Evolutionary conservation across 2,888 invertebrate genomes (phyloP), one percentile per base, ranked within the genome.

Genomic region (Agelastica alni): DNA sequence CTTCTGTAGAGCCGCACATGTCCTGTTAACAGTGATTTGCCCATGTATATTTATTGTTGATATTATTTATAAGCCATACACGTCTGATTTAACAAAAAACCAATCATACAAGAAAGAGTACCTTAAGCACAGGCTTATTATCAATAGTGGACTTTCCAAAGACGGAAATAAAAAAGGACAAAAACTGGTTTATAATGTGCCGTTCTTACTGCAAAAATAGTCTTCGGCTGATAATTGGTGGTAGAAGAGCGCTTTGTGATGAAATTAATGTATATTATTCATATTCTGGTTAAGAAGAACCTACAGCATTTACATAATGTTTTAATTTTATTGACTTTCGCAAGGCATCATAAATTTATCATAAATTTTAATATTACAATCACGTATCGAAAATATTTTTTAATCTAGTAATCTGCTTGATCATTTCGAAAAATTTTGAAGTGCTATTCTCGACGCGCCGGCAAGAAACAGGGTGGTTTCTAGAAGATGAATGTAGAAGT

Each of bases 41-140:
- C 30, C 18, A 39, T 39, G 30, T 48, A 26, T 48, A 39, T 48
- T 48, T 48, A 48, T 48, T 48, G 47, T 48, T 28, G 28, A 17
- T 7, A 39, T 39, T 48, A 48, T 39, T 48, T n/a, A 48, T 39
- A 39, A 48, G 37, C 47, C 6, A 14, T 30, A 39, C 47, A 48
- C 47, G 47, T 48, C 20, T 20, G 14, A n/a, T 31, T 4, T 2
- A 6, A 18, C 13, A 48, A 39, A 39, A 47, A 48, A 48, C n/a
- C n/a, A n/a, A 7, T 13, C 39, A 48, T 18, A 36, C 46, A 26
- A 36, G 16, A 20, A 14, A 31, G 26, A 16, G 17, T n/a, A 36
- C 20, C 10, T 39, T 30, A 20, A 48, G 47, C 12, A 39, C 18
- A 12, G 17, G 12, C 30, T 30, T 30, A 48, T 48, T 39, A 39